Evolutionary conservation across 2,797 vertebrate species (phyloP), one percentile per base, ranked within the genome.

Genomic region (Oceanodroma leucorhoa): DNA sequence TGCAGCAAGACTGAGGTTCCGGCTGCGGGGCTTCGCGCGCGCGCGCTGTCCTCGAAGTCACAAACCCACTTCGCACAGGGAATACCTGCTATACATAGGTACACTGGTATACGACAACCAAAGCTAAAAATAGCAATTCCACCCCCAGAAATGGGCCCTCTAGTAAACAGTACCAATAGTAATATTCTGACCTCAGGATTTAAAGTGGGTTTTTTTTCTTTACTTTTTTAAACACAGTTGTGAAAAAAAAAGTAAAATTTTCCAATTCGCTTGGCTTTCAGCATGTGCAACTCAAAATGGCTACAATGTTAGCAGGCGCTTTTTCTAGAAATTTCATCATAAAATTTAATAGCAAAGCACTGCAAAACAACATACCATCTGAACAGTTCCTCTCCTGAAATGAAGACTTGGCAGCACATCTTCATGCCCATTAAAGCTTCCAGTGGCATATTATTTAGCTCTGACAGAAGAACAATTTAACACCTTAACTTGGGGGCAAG

Each of bases 381-480:
- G 66, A 83, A 45, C 51, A 30, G 24, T 12, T 23, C 36, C 27
- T 45, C 48, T 51, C 58, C 83, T 16, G 34, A 93, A 93, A 78
- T 2, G 58, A 54, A 62, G 61, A 69, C 62, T 57, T 69, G 51
- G 87, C 78, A 89, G 53, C 0, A 3, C 36, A 32, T 83, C 93
- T 76, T 57, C 48, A 7, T 60, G 48, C 73, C 71, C 71, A 34
- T 85, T 87, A 87, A 72, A 71, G 86, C 26, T 8, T 46, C 83
- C 55, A 46, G 51, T 48, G 57, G 70, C 53, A 50, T 32, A 51
- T 54, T 43, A 70, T 75, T 80, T 77, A 89, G 83, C 66, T 89
- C 71, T 89, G 89, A 54, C 67, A 90, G 61, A 77, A 92, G 72
- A 95, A 90, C 60, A 87, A 89, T 70, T 89, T 92, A 95, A 89